phyloP scores from a whole-genome alignment of 2,888 invertebrate species.

The Podotricha telesiphe region DNA sequence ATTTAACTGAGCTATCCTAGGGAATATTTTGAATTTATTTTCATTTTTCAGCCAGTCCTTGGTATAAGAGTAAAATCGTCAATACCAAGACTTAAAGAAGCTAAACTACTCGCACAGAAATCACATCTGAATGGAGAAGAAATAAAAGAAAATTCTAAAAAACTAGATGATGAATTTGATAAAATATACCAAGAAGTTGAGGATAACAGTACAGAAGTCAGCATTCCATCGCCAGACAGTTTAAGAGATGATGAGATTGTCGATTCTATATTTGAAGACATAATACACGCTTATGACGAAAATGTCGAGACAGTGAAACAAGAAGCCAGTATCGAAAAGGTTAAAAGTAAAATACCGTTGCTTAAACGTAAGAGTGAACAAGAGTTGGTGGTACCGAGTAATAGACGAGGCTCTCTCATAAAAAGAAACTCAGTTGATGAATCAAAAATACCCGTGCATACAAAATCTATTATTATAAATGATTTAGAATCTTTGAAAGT shows the following conservation, averaged over 20 bases:
- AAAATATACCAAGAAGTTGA: constrained; percentile 70
- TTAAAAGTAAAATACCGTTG: constrained; percentile 65
- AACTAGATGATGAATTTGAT: constrained; percentile 69
- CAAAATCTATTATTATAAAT: constrained; percentile 14
- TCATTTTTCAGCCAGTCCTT: constrained; percentile 24
- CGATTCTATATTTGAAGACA: constrained; percentile 71
- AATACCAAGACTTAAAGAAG: constrained; percentile 53
- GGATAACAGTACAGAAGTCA: constrained; percentile 43
- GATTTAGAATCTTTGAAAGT: constrained; percentile 3
- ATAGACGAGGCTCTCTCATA: constrained; percentile 37
- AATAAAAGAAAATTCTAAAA: constrained; percentile 31
- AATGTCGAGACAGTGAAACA: constrained; percentile 53
- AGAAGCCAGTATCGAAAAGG: constrained; percentile 52
- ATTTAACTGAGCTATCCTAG: too few species aligned
- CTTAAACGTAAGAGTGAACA: constrained; percentile 62
- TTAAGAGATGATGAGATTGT: constrained; percentile 63
- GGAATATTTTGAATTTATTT: neutral
- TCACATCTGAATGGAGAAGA: constrained; percentile 30
- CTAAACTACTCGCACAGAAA: constrained; percentile 28
- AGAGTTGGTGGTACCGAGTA: constrained; percentile 50
- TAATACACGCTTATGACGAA: constrained; percentile 71
- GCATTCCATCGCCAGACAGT: constrained; percentile 50
- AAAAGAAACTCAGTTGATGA: constrained; percentile 45
- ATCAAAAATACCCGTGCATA: constrained; percentile 24
- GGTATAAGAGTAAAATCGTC: constrained; percentile 46